Evolutionary conservation across 2,797 vertebrate species (phyloP), one percentile per base, ranked within the genome.

Genomic region (Takifugu ocellatus): DNA sequence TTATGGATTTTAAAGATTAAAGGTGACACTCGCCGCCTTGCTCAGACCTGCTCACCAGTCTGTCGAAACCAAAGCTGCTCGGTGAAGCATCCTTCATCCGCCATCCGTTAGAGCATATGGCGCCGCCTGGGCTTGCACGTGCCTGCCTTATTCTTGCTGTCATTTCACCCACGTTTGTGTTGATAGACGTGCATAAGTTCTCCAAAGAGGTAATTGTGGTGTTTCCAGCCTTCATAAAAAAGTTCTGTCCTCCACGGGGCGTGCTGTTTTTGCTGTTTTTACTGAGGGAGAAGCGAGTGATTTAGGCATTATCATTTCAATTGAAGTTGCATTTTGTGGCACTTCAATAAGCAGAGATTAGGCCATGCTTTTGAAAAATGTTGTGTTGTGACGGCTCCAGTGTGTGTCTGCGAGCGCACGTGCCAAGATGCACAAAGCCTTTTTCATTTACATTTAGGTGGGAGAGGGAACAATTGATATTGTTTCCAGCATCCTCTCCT

Each of bases 11-110:
- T 54, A 64, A 70, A 84, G 86, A 90, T 90, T 89, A 89, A 83
- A 87, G 83, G 79, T 82, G 87, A 88, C 89, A 87, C 70, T 86
- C 70, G 56, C 84, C 70, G 69, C 78, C 88, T 87, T 84, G 81
- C 79, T 81, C 63, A 72, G 80, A 82, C 84, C 78, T 79, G 75
- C 83, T 87, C 74, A 84, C 84, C 82, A 86, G 66, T 82, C 77
- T 83, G 86, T 89, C 83, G 80, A 77, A 87, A 85, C 69, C 70
- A 87, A 77, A 83, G 78, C 76, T 74, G 84, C 72, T 83, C 84
- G 66, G 27, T 72, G 79, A 84, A 68, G 81, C 79, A 39, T 74
- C 59, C 66, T 66, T 58, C 81, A 87, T 60, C 83, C 87, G 83
- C 84, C 89, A 86, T 72, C 69, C 77, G 60, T 48, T 66, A 67